A percentile compares a stretch with the other conserved stretches of the same genome.
These are phyloP conservation scores for Cylloceria caligata DNA, from an alignment of 2,888 invertebrate genomes.

Conservation along the genomic window DNA sequence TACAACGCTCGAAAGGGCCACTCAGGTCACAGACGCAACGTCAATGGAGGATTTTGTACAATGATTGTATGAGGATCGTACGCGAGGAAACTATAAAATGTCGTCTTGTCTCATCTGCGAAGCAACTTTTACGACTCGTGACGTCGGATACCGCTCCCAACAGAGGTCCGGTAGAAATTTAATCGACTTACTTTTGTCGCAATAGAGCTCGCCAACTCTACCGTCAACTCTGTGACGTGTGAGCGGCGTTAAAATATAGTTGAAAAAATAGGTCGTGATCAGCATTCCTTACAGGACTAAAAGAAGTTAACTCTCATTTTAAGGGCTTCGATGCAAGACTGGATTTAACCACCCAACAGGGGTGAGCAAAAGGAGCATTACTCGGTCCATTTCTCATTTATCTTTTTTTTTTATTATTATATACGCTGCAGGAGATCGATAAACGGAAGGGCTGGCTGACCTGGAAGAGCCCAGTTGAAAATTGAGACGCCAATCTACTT, in stretches of 20 bases:
- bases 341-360: not conserved
- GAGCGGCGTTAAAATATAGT: not conserved
- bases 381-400: constrained; percentile 6
- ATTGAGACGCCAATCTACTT: constrained; percentile 8
- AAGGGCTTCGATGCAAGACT: not conserved
- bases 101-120: constrained; percentile 8
- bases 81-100: constrained; percentile 48
- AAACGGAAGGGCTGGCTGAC: not conserved
- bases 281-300: not conserved
- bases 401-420: constrained; percentile 7
- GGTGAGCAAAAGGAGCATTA: not conserved
- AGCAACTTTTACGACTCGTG: constrained; percentile 49
- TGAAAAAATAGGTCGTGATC: not conserved
- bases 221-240: not conserved
- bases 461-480: not conserved
- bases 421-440: not conserved
- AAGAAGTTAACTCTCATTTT: not conserved
- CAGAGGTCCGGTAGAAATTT: constrained; percentile 10
- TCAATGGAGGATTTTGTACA: constrained; percentile 32
- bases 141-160: constrained; percentile 1
- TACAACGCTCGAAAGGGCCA: not conserved
- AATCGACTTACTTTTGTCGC: constrained; percentile 29
- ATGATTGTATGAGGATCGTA: constrained; percentile 32
- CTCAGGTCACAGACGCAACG: constrained; percentile 35
- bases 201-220: not conserved